A percentile compares a stretch with the other conserved stretches of the same genome.
These are phyloP conservation scores for Leptatherina wallacei DNA, from an alignment of 2,797 vertebrate species.

Conservation along the genomic window DNA sequence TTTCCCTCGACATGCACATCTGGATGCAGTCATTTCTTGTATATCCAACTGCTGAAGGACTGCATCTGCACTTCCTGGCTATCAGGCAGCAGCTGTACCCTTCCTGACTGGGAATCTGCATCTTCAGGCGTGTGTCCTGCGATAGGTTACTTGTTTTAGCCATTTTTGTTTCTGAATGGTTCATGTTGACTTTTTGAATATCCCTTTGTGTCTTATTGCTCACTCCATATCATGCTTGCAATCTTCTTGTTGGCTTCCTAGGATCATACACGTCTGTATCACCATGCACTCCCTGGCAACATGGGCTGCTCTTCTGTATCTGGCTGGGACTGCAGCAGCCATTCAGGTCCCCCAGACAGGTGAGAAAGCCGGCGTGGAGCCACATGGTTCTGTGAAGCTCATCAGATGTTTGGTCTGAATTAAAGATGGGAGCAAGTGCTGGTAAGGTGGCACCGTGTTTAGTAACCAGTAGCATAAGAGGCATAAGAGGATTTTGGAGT, in stretches of 20 bases:
- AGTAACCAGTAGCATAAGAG: slow-evolving; percentile 11
- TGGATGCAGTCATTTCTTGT: too few species aligned
- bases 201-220: not conserved
- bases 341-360: slow-evolving; percentile 60
- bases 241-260: slow-evolving; percentile 19
- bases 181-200: too few species aligned
- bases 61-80: too few species aligned
- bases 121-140: too few species aligned
- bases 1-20: too few species aligned
- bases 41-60: too few species aligned
- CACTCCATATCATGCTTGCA: not conserved
- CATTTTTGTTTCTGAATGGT: too few species aligned
- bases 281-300: slow-evolving; percentile 62
- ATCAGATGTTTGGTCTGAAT: not conserved
- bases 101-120: too few species aligned
- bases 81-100: too few species aligned
- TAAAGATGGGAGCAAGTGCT: slow-evolving; percentile 4
- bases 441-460: slow-evolving; percentile 14
- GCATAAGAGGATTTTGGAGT: too few species aligned
- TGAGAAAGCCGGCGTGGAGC: slow-evolving; percentile 37
- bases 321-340: slow-evolving; percentile 51
- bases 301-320: slow-evolving; percentile 49
- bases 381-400: not conserved
- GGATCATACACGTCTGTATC: slow-evolving; percentile 30
- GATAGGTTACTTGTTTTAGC: too few species aligned